A percentile compares a stretch with the other conserved stretches of the same genome.
These are phyloP conservation scores for Leucania comma DNA, from an alignment of 2,888 invertebrate species.

Conservation along the genomic window DNA sequence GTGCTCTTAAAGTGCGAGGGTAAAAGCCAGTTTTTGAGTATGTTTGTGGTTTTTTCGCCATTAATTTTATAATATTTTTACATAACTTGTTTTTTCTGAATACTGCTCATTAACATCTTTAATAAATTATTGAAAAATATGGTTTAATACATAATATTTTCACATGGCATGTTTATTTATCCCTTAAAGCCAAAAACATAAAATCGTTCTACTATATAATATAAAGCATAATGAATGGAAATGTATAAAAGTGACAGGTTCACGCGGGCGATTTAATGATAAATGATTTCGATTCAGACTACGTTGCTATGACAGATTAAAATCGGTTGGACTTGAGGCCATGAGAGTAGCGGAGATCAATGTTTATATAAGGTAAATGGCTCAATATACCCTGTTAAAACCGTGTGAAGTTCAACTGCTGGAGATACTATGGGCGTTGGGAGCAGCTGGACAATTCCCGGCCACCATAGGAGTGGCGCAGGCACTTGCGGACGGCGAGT, in stretches of 20 bases:
- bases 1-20: too few relatives aligned
- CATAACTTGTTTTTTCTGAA: too few relatives aligned
- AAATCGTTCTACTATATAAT: constrained; percentile 10
- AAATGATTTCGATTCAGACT: constrained; percentile 62
- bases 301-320: constrained; percentile 59
- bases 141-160: background rate
- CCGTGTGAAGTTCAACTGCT: too few relatives aligned
- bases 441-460: too few relatives aligned
- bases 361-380: background rate
- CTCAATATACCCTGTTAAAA: too few relatives aligned
- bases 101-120: too few relatives aligned
- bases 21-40: too few relatives aligned
- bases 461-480: too few relatives aligned
- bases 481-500: too few relatives aligned
- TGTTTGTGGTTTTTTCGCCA: too few relatives aligned
- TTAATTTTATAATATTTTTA: too few relatives aligned
- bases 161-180: background rate
- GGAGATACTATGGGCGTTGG: too few relatives aligned
- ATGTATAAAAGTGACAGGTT: constrained; percentile 55
- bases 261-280: constrained; percentile 59
- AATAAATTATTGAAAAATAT: background rate
- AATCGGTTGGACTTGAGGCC: constrained; percentile 44
- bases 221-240: constrained; percentile 44
- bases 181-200: background rate
- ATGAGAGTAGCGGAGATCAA: background rate